A percentile compares a stretch with the other conserved stretches of the same genome.
Evolutionary conservation across 2,113 vertebrate species (phyloP).

Genomic region (Melierax canorus): DNA sequence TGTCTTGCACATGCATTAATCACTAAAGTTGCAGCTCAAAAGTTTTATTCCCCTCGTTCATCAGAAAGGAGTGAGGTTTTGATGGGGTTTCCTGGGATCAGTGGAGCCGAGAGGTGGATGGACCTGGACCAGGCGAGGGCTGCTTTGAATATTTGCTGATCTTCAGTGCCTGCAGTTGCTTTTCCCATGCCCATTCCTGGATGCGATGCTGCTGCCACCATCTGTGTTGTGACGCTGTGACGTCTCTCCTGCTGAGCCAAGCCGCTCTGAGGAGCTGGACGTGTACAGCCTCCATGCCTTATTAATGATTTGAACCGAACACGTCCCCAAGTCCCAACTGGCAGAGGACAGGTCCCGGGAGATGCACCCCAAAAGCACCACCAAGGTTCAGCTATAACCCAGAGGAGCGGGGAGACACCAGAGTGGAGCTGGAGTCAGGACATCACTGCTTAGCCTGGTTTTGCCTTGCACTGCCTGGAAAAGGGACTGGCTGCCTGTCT

Average conservation of each 20-base stretch:
- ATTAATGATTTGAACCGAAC: not conserved
- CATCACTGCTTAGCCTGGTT: not conserved
- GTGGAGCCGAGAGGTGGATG: not conserved
- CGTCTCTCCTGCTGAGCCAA: not conserved
- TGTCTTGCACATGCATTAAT: not conserved
- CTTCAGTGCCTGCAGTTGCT: not conserved
- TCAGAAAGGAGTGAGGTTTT: not conserved
- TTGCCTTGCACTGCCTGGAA: fast-evolving
- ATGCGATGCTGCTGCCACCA: not conserved
- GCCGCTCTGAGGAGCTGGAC: not conserved
- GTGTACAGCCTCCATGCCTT: fast-evolving
- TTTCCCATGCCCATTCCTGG: not conserved
- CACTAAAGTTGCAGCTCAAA: not conserved
- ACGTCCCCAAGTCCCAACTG: not conserved
- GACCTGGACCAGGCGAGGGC: not conserved
- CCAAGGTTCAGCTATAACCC: not conserved
- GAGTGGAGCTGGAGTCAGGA: not conserved
- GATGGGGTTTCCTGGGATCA: not conserved
- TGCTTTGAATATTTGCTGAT: not conserved
- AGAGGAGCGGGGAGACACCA: fast-evolving
- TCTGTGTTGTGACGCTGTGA: not conserved
- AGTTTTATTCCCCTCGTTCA: not conserved
- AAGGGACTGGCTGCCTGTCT: not conserved
- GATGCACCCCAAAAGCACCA: not conserved
- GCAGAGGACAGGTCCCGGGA: not conserved